These are phyloP conservation scores for Physocephala rufipes DNA, from an alignment of 2,888 invertebrate species.

Conservation along the genomic window DNA sequence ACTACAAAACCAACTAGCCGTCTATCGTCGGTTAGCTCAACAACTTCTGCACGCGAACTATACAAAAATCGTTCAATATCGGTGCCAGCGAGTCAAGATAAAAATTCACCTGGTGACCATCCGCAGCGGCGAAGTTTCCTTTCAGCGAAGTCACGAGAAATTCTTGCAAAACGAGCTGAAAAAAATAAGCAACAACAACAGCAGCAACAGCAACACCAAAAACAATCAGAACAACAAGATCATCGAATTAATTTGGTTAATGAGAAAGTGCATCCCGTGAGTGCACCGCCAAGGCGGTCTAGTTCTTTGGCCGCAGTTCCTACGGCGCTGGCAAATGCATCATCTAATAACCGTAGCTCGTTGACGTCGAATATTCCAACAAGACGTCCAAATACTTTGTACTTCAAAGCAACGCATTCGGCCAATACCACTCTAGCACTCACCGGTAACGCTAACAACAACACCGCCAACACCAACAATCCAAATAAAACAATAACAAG, in stretches of 20 bases:
- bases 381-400: slow-evolving; percentile 59
- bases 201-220: too few species aligned
- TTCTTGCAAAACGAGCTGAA: slow-evolving; percentile 63
- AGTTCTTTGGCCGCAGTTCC: slow-evolving; percentile 58
- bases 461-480: slow-evolving; percentile 37
- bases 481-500: slow-evolving; percentile 47
- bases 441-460: background rate
- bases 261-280: slow-evolving; percentile 47
- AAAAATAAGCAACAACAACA: slow-evolving; percentile 57
- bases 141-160: slow-evolving; percentile 65
- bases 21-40: slow-evolving; percentile 62
- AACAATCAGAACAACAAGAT: too few species aligned
- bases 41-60: slow-evolving; percentile 61
- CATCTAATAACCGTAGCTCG: slow-evolving; percentile 51
- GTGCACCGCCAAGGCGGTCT: slow-evolving; percentile 53
- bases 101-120: slow-evolving; percentile 37
- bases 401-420: slow-evolving; percentile 54
- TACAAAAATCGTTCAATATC: slow-evolving; percentile 65
- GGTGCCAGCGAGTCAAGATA: slow-evolving; percentile 55
- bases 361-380: slow-evolving; percentile 63
- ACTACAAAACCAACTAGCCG: slow-evolving; percentile 65
- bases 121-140: slow-evolving; percentile 62
- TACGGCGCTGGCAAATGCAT: slow-evolving; percentile 32
- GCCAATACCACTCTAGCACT: background rate
- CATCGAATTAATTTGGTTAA: slow-evolving; percentile 48